A percentile compares a stretch with the other conserved stretches of the same genome.
phyloP scores from a whole-genome alignment of 2,113 vertebrate genomes.

The cat (Felis catus) region DNA sequence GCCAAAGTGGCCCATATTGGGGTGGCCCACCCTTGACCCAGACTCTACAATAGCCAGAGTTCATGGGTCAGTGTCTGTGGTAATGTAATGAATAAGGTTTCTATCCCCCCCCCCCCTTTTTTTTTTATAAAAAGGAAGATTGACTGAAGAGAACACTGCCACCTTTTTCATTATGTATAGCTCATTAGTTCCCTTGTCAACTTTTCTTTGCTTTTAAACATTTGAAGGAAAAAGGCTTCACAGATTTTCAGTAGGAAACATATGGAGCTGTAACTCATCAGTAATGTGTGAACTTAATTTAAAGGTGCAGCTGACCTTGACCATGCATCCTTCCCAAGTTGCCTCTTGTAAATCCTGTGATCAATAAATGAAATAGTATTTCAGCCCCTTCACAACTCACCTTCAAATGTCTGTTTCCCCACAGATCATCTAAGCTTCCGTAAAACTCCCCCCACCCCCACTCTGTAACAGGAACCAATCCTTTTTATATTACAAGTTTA shows the following conservation, averaged over 20 bases:
- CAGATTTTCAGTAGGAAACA: conserved; percentile 48
- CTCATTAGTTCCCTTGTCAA: conserved; percentile 66
- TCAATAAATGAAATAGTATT: conserved; percentile 61
- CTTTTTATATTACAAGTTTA: conserved; percentile 16
- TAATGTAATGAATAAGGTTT: conserved; percentile 45
- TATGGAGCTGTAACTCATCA: conserved; percentile 29
- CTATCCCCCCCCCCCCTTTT: background rate
- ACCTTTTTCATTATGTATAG: conserved; percentile 67
- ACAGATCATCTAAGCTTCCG: background rate
- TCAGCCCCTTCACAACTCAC: conserved; percentile 41
- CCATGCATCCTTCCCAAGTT: background rate
- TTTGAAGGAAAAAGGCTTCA: conserved; percentile 53
- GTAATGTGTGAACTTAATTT: conserved; percentile 39
- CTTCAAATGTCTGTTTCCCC: conserved; percentile 20
- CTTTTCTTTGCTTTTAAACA: conserved; percentile 74
- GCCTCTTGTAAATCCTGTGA: conserved; percentile 32
- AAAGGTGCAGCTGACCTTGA: conserved; percentile 50
- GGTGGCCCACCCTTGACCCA: background rate
- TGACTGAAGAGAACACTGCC: conserved; percentile 49
- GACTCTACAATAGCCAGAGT: background rate
- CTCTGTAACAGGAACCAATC: background rate
- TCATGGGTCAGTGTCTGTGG: conserved; percentile 43
- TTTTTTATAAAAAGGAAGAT: conserved; percentile 51
- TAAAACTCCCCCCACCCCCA: background rate
- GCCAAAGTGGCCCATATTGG: background rate